Conservation (phyloP, 2,113 vertebrate genomes). For the Macaca nemestrina region DNA sequence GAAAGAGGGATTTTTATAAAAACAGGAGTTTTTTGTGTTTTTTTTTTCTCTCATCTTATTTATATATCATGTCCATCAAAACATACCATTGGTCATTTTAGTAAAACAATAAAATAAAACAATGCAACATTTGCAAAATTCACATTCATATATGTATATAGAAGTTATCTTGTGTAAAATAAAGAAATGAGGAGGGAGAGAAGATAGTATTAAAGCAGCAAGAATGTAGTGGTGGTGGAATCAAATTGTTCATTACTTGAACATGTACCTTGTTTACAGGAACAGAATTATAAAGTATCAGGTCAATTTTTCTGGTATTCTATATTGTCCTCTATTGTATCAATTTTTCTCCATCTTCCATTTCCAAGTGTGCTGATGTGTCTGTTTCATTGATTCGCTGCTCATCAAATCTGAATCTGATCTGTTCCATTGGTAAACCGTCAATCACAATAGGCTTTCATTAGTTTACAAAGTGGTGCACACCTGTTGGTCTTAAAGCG, state of each 20-base stretch:
- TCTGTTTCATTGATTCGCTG: constrained; percentile 39
- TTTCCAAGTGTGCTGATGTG: neutral
- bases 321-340: neutral
- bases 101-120: neutral
- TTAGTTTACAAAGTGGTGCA: constrained; percentile 54
- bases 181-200: neutral
- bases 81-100: neutral
- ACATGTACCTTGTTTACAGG: neutral
- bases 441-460: neutral
- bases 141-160: neutral
- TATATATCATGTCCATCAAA: neutral
- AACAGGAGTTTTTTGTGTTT: too few relatives aligned
- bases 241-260: neutral
- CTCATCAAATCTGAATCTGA: constrained; percentile 11
- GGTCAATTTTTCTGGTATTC: neutral
- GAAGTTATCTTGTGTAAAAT: neutral
- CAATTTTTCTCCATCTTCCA: neutral
- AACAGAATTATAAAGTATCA: neutral
- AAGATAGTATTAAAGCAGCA: too few relatives aligned
- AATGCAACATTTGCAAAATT: neutral
- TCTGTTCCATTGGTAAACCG: neutral
- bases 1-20: neutral
- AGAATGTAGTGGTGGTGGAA: neutral
- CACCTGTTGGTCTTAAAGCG: constrained; percentile 94
- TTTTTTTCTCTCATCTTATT: neutral